Evolutionary conservation across 1,140 invertebrate genomes (phyloP).

Genomic region (Nephila pilipes): DNA sequence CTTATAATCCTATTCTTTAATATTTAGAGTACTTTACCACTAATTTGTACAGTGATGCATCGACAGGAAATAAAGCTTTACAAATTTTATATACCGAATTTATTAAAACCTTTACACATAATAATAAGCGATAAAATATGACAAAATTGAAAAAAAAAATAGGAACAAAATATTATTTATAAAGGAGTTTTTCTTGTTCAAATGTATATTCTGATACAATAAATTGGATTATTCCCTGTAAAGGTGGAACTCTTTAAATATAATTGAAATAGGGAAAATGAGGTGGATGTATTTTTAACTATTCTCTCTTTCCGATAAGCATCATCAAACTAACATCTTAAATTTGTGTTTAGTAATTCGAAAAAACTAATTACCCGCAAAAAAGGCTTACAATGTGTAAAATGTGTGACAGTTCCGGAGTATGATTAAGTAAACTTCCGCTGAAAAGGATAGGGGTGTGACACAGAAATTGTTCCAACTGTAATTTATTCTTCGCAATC

Average conservation of each 20-base stretch:
- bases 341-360: neutral
- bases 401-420: constrained; percentile 46
- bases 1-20: too few relatives aligned
- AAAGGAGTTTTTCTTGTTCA: neutral
- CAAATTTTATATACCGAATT: too few relatives aligned
- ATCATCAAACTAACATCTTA: neutral
- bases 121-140: neutral
- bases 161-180: neutral
- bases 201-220: too few relatives aligned
- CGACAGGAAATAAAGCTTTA: too few relatives aligned
- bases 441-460: constrained; percentile 37
- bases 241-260: too few relatives aligned
- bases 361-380: neutral
- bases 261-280: too few relatives aligned
- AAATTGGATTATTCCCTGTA: too few relatives aligned
- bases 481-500: constrained; percentile 23
- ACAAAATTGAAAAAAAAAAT: neutral
- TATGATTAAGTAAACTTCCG: neutral
- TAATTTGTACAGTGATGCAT: too few relatives aligned
- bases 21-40: too few relatives aligned
- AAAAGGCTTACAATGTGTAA: neutral
- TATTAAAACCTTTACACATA: too few relatives aligned
- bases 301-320: too few relatives aligned
- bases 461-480: constrained; percentile 9
- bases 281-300: too few relatives aligned